These are phyloP conservation scores for Hemibagrus wyckioides DNA, from an alignment of 2,113 vertebrate genomes.

Conservation along the genomic window DNA sequence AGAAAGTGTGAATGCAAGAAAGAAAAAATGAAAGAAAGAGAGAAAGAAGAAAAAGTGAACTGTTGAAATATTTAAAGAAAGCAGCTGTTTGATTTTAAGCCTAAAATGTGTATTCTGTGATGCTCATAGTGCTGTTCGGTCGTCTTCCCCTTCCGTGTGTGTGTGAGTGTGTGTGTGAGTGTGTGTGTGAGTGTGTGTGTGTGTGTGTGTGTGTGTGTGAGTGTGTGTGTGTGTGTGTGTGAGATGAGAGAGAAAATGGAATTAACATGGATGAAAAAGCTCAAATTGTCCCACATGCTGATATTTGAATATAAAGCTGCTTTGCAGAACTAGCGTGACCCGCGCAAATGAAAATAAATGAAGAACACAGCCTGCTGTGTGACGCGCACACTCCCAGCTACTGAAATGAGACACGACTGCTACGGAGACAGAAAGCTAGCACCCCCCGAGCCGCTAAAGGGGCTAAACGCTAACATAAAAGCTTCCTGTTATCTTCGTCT, in stretches of 20 bases:
- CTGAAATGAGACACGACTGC: constrained; percentile 49
- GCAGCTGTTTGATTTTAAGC: not conserved
- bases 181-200: not conserved
- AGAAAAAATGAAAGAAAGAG: not conserved
- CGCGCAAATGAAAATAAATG: constrained; percentile 22
- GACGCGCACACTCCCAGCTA: constrained; percentile 42
- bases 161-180: too few relatives aligned
- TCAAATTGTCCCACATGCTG: constrained; percentile 26
- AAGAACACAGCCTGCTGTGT: constrained; percentile 12
- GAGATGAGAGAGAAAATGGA: not conserved
- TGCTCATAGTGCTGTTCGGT: not conserved
- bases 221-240: not conserved
- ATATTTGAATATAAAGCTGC: constrained; percentile 29
- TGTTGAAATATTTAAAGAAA: not conserved
- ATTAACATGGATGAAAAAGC: constrained; percentile 36
- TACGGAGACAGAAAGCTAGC: constrained; percentile 21
- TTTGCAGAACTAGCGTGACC: constrained; percentile 8
- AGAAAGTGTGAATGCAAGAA: not conserved
- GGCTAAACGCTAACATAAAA: constrained; percentile 53
- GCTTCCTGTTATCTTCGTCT: constrained; percentile 25
- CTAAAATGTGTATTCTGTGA: not conserved
- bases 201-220: not conserved
- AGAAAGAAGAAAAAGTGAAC: not conserved
- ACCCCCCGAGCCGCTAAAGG: constrained; percentile 31
- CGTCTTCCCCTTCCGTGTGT: not conserved